Evolutionary conservation across 2,888 invertebrate genomes (phyloP), one percentile per base, ranked within the genome.

Genomic region (Aleiodes alternator): DNA sequence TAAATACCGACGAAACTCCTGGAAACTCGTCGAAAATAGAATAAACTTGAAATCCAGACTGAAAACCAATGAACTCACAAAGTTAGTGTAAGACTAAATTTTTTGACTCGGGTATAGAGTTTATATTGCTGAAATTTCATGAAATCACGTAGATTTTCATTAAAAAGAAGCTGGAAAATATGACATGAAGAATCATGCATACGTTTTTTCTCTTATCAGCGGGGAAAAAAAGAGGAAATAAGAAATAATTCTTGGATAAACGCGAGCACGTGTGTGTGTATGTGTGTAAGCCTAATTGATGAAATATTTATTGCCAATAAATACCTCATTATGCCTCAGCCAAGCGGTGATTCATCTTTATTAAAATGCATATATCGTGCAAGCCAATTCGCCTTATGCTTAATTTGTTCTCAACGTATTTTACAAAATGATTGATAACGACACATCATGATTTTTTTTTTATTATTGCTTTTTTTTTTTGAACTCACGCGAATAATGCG

Each of bases 271-370:
- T n/a, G n/a, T 70, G 70, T 57, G 23, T 23, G 23, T 23, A 2
- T 23, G 23, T 23, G 23, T 31, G 57, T 23, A 68, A 81, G 84
- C 80, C 82, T 84, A 85, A 85, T 86, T 81, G 80, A 75, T 78
- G 73, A 59, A 29, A 75, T 83, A 85, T 85, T 85, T 84, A 84
- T 84, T 79, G 78, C 82, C 74, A 80, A 79, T 83, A 83, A 85
- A 84, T 83, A 80, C 76, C 78, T 82, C 79, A 84, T 84, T 83
- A 82, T 84, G 81, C 69, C 72, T 43, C 69, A 43, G 43, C 9
- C 38, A 34, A 6, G 7, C 43, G 70, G 68, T 79, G 77, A 83
- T 83, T 83, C 80, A 79, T 83, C 82, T 81, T 83, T 81, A 82
- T 84, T 83, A 80, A 82, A 81, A 77, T 76, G 70, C 23, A 7